Base-by-base conservation (phyloP, 2,888 invertebrate species). In the Caenorhabditis afra region DNA sequence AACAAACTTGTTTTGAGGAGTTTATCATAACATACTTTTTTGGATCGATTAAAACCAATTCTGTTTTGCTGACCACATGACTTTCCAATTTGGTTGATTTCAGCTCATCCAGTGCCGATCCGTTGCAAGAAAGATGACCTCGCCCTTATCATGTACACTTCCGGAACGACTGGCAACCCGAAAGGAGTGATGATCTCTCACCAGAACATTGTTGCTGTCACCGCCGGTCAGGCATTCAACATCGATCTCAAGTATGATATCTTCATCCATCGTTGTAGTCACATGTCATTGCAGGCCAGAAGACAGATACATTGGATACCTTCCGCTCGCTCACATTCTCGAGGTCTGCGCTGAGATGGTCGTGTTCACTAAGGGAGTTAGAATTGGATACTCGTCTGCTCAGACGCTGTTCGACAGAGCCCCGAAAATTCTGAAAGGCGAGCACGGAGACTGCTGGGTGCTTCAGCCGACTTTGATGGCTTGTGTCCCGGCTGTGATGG, bases 71-170 rank as follows among this genome's bases (percentile, higher is more conserved):
- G n/a, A n/a, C n/a, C n/a, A n/a, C n/a, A n/a, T n/a, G n/a, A n/a
- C n/a, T n/a, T n/a, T n/a, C n/a, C n/a, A n/a, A n/a, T n/a, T n/a
- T n/a, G n/a, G n/a, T 14, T 37, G 0, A 37, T 70, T 83, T 52
- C 73, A 85, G 85, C 61, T 16, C 64, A 70, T 45, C 74, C 78
- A 23, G 53, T 73, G 1, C 71, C 70, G 49, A 73, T 57, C 14
- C 92, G 93, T 7, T 95, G 96, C 1, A 91, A 91, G 7, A 91
- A 94, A 7, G 92, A 93, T 14, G 97, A 98, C 91, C 94, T 94
- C 4, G 98, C 98, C 58, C 95, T 99, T 88, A 94, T 99, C 49
- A 99, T 99, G 98, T 99, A 98, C 92, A 99, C 98, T 1, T 96
- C 96, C 86, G 98, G 98, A 7, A 97, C 97, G 0, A 98, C 98